Conservation (phyloP, 2,113 vertebrate genomes). For the Catagonus wagneri region DNA sequence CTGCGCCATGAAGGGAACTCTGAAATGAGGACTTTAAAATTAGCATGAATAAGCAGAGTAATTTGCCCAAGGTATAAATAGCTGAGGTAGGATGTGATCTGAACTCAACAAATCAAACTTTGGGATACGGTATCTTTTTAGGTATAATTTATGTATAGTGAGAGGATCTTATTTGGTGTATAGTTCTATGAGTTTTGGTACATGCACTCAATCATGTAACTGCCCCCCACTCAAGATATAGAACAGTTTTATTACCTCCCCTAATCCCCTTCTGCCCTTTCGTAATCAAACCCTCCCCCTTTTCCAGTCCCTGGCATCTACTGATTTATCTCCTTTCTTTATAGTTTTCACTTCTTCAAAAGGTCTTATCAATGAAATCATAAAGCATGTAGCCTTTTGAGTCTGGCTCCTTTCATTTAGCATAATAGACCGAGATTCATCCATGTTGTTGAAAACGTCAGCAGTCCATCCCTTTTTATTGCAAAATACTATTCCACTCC, state of each 20-base stretch:
- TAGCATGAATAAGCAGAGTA: neutral
- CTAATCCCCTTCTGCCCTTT: neutral
- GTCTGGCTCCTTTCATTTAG: neutral
- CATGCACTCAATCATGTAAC: neutral
- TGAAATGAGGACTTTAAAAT: neutral
- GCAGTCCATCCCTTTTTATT: neutral
- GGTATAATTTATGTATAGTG: neutral
- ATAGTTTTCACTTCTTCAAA: neutral
- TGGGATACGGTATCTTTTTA: neutral
- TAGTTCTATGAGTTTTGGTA: slow-evolving; percentile 7
- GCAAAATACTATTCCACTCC: neutral
- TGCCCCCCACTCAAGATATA: neutral
- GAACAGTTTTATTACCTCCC: neutral
- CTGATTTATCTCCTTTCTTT: neutral
- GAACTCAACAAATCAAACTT: slow-evolving; percentile 27
- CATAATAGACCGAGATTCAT: neutral
- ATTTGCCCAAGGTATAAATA: slow-evolving; percentile 34
- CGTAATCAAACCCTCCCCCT: neutral
- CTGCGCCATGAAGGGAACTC: too few relatives aligned
- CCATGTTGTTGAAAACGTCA: neutral
- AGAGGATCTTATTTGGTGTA: neutral
- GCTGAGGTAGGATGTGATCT: neutral
- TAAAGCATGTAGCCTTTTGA: neutral
- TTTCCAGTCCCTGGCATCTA: neutral
- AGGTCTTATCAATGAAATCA: neutral